A percentile compares a stretch with the other conserved stretches of the same genome.
Conservation (phyloP, 2,113 vertebrate genomes). For the Setophaga coronata region DNA sequence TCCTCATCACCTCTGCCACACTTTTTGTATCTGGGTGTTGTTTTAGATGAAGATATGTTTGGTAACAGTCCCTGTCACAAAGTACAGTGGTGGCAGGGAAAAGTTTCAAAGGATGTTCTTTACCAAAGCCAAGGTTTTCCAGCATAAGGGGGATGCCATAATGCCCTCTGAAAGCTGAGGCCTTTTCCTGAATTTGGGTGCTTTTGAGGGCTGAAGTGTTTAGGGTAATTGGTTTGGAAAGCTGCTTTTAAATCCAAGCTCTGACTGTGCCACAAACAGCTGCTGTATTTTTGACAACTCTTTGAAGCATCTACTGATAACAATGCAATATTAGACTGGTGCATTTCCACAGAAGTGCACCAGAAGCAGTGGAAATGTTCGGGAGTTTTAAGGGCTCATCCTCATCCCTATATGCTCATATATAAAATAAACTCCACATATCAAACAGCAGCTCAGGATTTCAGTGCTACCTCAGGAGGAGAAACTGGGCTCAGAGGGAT, state of each 20-base stretch:
- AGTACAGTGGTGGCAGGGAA: not conserved
- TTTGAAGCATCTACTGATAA: not conserved
- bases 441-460: not conserved
- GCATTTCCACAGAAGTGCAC: not conserved
- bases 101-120: not conserved
- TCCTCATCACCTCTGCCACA: not conserved
- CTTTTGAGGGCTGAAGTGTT: not conserved
- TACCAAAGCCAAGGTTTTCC: not conserved
- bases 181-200: not conserved
- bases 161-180: not conserved
- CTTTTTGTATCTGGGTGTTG: not conserved
- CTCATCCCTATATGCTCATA: not conserved
- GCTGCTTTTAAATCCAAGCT: not conserved
- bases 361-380: not conserved
- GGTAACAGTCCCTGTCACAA: not conserved
- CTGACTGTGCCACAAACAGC: not conserved
- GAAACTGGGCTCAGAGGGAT: not conserved
- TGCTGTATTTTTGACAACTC: not conserved
- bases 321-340: not conserved
- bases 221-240: not conserved
- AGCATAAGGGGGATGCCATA: not conserved
- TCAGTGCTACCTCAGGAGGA: not conserved
- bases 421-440: not conserved
- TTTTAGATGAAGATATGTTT: not conserved
- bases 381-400: not conserved